phyloP scores from a whole-genome alignment of 2,113 vertebrate genomes.

The Egretta garzetta region DNA sequence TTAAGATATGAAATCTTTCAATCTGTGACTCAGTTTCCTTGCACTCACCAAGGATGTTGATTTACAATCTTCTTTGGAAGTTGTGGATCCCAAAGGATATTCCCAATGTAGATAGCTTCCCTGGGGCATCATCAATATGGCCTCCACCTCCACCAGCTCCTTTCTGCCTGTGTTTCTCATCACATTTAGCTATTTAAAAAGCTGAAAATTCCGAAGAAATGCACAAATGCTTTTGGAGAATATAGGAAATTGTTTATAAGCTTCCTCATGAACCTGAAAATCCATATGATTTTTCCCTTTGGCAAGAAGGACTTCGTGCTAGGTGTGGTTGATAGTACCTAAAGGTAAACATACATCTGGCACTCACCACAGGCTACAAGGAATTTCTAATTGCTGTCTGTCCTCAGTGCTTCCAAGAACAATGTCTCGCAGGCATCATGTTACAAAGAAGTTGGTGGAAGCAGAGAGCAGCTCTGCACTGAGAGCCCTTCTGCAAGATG shows the following conservation, averaged over 20 bases:
- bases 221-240: not conserved
- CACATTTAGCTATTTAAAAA: not conserved
- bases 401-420: not conserved
- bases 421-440: not conserved
- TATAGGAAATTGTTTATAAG: not conserved
- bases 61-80: not conserved
- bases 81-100: not conserved
- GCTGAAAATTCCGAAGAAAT: not conserved
- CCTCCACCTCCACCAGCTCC: not conserved
- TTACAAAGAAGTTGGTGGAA: not conserved
- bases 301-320: not conserved
- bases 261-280: not conserved
- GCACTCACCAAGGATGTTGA: accelerated
- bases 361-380: not conserved
- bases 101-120: not conserved
- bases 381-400: not conserved
- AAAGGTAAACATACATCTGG: not conserved
- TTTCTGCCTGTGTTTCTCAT: not conserved
- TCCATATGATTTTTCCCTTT: not conserved
- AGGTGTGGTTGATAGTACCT: not conserved
- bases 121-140: not conserved
- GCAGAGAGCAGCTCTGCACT: not conserved
- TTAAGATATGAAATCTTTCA: not conserved
- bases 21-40: not conserved
- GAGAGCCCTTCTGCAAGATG: not conserved